A percentile compares a stretch with the other conserved stretches of the same genome.
Evolutionary conservation across 2,113 vertebrate genomes (phyloP).

Genomic region (Pycnonotus jocosus): DNA sequence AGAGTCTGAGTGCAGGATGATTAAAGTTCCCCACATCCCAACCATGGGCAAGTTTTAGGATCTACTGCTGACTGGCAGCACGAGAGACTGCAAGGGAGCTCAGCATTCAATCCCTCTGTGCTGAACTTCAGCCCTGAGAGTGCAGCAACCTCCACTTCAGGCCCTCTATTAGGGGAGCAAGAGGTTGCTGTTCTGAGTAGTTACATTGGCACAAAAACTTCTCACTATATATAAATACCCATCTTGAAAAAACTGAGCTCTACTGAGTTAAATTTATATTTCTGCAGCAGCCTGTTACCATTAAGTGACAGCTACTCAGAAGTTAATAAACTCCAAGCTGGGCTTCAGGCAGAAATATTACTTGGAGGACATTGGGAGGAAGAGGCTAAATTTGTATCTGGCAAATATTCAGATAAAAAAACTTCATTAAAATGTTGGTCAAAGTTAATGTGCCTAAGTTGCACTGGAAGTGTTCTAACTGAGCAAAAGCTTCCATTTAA

Average conservation of each 20-base stretch:
- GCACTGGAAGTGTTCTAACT: background rate
- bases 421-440: background rate
- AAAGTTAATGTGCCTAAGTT: background rate
- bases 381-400: background rate
- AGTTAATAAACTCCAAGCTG: background rate
- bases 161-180: background rate
- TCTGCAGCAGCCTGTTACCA: background rate
- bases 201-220: background rate
- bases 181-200: background rate
- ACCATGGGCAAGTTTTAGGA: background rate
- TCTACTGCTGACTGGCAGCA: background rate
- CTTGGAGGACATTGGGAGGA: background rate
- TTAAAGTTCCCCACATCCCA: background rate
- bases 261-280: background rate
- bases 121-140: background rate
- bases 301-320: background rate
- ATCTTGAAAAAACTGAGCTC: background rate
- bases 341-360: background rate
- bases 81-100: background rate
- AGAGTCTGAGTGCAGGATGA: background rate
- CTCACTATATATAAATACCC: background rate
- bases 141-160: background rate
- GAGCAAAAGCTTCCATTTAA: background rate
- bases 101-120: background rate
- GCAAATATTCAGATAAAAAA: background rate